These are phyloP conservation scores for Drosophila melanica DNA, from an alignment of 1,140 invertebrate species.

Conservation along the genomic window DNA sequence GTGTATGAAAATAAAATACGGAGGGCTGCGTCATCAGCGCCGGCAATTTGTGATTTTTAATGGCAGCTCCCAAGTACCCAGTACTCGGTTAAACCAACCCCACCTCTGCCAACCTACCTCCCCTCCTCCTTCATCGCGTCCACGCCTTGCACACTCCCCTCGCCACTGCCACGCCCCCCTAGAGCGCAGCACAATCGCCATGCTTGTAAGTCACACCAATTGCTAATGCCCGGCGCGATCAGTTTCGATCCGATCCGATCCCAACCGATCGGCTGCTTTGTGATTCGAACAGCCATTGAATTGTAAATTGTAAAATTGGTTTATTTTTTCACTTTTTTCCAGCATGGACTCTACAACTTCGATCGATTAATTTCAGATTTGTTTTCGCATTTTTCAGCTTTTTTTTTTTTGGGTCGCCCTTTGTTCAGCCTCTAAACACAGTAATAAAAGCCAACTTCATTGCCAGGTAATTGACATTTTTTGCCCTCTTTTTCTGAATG, in stretches of 20 bases:
- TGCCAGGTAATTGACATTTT: slow-evolving; percentile 53
- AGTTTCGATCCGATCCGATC: slow-evolving; percentile 7
- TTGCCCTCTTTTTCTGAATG: too few relatives aligned
- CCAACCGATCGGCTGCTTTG: background rate
- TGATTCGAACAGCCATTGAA: slow-evolving; percentile 41
- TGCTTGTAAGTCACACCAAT: slow-evolving; percentile 50
- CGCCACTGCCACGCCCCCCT: slow-evolving; percentile 32
- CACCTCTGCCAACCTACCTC: too few relatives aligned
- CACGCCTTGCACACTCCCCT: background rate
- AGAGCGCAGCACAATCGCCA: slow-evolving; percentile 7
- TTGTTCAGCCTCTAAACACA: slow-evolving; percentile 55
- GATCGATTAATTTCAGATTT: slow-evolving; percentile 56
- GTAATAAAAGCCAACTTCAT: slow-evolving; percentile 66
- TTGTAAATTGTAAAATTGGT: slow-evolving; percentile 47
- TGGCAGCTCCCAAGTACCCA: slow-evolving; percentile 23
- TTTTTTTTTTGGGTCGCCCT: slow-evolving; percentile 49
- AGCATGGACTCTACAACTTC: slow-evolving; percentile 2
- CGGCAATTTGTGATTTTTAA: slow-evolving; percentile 57
- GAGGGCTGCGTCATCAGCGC: slow-evolving; percentile 45
- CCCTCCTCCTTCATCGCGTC: background rate
- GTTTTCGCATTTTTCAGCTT: slow-evolving; percentile 30
- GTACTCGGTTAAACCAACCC: too few relatives aligned
- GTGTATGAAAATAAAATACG: slow-evolving; percentile 28
- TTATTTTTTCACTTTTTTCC: slow-evolving; percentile 12
- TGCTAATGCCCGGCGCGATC: slow-evolving; percentile 33